Conservation (phyloP, 2,113 vertebrate genomes). For the Nipponia nippon region DNA sequence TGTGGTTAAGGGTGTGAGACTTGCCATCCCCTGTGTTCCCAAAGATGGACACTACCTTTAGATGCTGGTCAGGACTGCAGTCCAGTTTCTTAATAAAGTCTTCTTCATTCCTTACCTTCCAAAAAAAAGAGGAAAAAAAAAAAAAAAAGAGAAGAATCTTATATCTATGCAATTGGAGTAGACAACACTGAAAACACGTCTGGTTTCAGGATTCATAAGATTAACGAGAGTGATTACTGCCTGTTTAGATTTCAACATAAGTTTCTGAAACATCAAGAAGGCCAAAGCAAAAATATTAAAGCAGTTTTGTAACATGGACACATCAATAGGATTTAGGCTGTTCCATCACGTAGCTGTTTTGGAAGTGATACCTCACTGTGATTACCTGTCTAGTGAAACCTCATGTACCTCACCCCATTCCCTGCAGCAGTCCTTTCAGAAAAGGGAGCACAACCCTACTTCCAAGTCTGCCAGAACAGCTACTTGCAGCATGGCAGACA, state of each 20-base stretch:
- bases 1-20: slow-evolving; percentile 97
- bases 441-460: background rate
- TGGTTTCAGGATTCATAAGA: background rate
- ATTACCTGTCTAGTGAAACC: background rate
- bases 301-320: background rate
- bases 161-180: background rate
- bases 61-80: slow-evolving; percentile 89
- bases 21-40: slow-evolving; percentile 98
- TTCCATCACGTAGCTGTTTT: background rate
- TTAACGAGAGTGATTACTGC: background rate
- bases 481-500: background rate
- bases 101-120: slow-evolving; percentile 88
- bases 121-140: slow-evolving; percentile 31
- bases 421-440: background rate
- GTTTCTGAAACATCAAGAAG: background rate
- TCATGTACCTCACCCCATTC: background rate
- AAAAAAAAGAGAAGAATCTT: background rate
- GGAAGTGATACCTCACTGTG: background rate
- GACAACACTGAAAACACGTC: background rate
- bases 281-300: background rate
- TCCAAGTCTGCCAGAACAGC: background rate
- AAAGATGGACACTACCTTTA: slow-evolving; percentile 98
- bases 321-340: background rate
- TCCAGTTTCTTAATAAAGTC: slow-evolving; percentile 89
- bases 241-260: background rate